These are phyloP conservation scores for Drosophila phalerata DNA, from an alignment of 2,888 invertebrate species.

Conservation along the genomic window DNA sequence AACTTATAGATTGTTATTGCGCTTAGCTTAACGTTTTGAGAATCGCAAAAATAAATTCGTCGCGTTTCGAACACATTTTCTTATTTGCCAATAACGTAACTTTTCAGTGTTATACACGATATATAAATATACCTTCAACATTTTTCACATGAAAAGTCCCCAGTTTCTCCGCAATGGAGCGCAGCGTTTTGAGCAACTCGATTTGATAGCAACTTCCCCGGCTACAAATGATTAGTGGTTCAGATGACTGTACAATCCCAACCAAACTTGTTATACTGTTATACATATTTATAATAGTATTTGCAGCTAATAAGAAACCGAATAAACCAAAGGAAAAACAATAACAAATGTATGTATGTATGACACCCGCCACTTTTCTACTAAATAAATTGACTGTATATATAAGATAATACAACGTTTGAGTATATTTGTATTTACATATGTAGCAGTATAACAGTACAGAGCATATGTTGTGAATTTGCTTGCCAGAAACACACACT, in stretches of 20 bases:
- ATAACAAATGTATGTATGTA: conserved; percentile 47
- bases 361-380: conserved; percentile 81
- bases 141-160: background rate
- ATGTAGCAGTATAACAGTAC: conserved; percentile 68
- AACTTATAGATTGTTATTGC: conserved; percentile 6
- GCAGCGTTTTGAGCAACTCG: conserved; percentile 81
- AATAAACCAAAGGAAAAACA: background rate
- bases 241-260: conserved; percentile 61
- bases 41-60: conserved; percentile 36
- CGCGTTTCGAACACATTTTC: conserved; percentile 5
- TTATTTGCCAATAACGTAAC: conserved; percentile 5
- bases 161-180: conserved; percentile 35
- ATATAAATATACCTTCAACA: conserved; percentile 12
- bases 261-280: conserved; percentile 54
- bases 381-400: conserved; percentile 75
- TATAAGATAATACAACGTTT: conserved; percentile 59
- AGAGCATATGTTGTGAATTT: conserved; percentile 63
- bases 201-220: conserved; percentile 85
- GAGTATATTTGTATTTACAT: conserved; percentile 42
- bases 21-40: conserved; percentile 25
- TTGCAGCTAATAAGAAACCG: conserved; percentile 44
- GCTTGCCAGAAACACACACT: conserved; percentile 48
- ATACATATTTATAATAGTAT: conserved; percentile 59
- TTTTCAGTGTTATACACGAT: background rate
- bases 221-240: conserved; percentile 83